Conservation (phyloP, 37 sponge, comb jelly and placozoan genomes). For the Cladorhizidae sp. region DNA sequence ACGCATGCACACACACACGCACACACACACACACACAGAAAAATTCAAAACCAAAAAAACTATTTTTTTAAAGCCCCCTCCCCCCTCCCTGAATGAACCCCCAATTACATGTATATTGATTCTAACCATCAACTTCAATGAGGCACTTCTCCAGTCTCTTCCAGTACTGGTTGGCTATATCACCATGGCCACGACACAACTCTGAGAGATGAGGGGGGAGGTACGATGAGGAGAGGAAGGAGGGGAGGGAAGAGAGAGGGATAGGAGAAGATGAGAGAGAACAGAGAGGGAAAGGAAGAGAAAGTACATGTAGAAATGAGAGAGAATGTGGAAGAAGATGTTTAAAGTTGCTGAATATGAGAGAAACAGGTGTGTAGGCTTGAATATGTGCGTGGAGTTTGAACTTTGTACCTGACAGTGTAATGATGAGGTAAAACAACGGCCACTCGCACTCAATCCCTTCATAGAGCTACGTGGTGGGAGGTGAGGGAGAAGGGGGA, state of each 20-base stretch:
- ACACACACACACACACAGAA: too few species aligned
- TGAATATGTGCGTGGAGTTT: background rate
- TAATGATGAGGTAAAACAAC: conserved; percentile 51
- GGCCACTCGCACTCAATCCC: conserved; percentile 90
- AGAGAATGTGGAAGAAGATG: too few species aligned
- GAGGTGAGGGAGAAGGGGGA: background rate
- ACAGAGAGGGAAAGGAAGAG: background rate
- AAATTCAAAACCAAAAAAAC: too few species aligned
- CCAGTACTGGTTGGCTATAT: conserved; percentile 63
- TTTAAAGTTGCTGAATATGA: background rate
- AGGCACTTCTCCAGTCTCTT: conserved; percentile 31
- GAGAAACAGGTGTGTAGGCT: background rate
- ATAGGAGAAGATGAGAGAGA: background rate
- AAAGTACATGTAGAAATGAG: too few species aligned
- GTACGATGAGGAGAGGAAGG: background rate
- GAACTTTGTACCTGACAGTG: conserved; percentile 48
- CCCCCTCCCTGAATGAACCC: too few species aligned
- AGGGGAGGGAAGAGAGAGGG: too few species aligned
- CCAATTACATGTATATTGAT: too few species aligned
- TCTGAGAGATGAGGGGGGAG: conserved; percentile 43
- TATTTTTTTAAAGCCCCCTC: too few species aligned
- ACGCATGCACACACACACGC: too few species aligned
- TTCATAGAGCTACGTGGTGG: conserved; percentile 60
- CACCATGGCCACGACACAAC: conserved; percentile 57
- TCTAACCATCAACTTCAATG: conserved; percentile 11